Conservation (phyloP, 2,888 invertebrate genomes). For the Parnassius smintheus region DNA sequence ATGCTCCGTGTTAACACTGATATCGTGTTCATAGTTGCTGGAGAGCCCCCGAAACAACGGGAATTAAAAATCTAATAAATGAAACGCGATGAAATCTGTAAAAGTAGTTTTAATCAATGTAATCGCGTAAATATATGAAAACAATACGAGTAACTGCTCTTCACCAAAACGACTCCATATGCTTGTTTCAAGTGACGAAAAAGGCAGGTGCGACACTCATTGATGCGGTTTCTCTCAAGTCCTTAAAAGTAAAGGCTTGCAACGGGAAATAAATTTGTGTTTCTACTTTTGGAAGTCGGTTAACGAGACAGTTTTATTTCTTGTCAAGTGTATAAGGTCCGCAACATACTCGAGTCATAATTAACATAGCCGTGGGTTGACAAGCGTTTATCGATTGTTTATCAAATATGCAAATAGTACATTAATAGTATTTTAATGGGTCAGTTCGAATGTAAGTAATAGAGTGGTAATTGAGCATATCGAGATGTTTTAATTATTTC, state of each 20-base stretch:
- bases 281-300: slow-evolving; percentile 21
- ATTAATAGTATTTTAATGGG: slow-evolving; percentile 72
- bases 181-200: background rate
- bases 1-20: too few relatives aligned
- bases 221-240: slow-evolving; percentile 12
- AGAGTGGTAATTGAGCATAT: slow-evolving; percentile 27
- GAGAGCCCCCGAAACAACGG: too few relatives aligned
- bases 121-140: too few relatives aligned
- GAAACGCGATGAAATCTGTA: too few relatives aligned
- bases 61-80: too few relatives aligned
- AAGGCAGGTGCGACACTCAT: slow-evolving; percentile 11
- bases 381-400: slow-evolving; percentile 62
- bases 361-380: slow-evolving; percentile 56
- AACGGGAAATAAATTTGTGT: slow-evolving; percentile 13
- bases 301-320: slow-evolving; percentile 29
- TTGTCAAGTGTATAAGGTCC: slow-evolving; percentile 23
- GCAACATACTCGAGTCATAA: slow-evolving; percentile 37
- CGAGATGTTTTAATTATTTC: background rate
- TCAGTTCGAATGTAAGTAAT: slow-evolving; percentile 47
- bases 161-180: too few relatives aligned
- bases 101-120: too few relatives aligned
- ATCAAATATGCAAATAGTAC: slow-evolving; percentile 72
- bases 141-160: too few relatives aligned
- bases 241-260: slow-evolving; percentile 8
- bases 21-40: too few relatives aligned